These are phyloP conservation scores for Loxodonta africana DNA, from an alignment of 2,113 vertebrate species.

Conservation along the genomic window DNA sequence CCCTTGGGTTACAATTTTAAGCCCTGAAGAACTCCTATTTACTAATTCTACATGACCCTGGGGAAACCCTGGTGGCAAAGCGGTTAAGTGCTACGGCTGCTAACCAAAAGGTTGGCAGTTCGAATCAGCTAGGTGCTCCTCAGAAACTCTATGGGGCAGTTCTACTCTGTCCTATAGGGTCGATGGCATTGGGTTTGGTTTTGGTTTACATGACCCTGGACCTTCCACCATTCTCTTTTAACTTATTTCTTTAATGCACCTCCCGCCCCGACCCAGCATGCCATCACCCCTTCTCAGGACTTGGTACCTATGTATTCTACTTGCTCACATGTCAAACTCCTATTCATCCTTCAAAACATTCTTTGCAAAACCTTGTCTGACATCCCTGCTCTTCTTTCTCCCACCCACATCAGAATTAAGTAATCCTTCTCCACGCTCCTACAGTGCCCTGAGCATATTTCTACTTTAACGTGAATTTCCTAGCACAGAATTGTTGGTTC, in stretches of 20 bases:
- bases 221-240: background rate
- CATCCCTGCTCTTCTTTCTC: too few species aligned
- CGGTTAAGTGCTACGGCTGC: too few species aligned
- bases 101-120: too few species aligned
- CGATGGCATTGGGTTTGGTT: too few species aligned
- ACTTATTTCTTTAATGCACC: background rate
- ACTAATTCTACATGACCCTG: background rate
- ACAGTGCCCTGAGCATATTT: background rate
- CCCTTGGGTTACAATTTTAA: background rate
- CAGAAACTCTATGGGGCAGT: too few species aligned
- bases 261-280: background rate
- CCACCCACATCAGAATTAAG: background rate
- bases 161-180: too few species aligned
- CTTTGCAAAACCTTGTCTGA: background rate
- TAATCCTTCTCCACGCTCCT: background rate
- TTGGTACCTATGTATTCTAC: background rate
- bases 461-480: conserved; percentile 10
- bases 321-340: background rate
- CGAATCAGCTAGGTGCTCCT: too few species aligned
- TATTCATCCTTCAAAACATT: background rate
- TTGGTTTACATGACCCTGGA: background rate
- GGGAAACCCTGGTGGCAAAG: too few species aligned
- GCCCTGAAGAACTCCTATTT: background rate
- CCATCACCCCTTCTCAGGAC: background rate
- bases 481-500: background rate